Conservation (phyloP, 2,797 vertebrate genomes). For the Neosilurus mollespiculum region DNA sequence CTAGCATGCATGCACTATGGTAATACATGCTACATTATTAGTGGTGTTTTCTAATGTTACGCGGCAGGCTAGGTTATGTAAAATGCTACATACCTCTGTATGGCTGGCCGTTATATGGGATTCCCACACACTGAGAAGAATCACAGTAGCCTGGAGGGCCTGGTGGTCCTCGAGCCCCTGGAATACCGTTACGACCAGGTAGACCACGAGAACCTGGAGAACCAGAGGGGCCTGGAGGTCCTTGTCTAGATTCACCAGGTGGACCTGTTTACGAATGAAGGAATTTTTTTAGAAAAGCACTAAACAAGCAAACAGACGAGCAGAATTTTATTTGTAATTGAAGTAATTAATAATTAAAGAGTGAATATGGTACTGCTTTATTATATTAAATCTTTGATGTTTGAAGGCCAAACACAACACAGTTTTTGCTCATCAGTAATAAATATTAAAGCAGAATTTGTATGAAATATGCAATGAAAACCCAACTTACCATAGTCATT, state of each 20-base stretch:
- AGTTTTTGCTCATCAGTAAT: background rate
- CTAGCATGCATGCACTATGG: conserved; percentile 43
- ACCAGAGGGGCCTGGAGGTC: conserved; percentile 83
- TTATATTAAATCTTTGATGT: background rate
- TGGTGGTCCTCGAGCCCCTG: conserved; percentile 85
- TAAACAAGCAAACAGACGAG: too few relatives aligned
- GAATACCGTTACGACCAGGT: conserved; percentile 85
- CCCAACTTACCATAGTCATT: background rate
- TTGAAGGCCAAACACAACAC: background rate
- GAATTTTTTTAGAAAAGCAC: background rate
- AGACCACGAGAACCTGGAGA: conserved; percentile 85
- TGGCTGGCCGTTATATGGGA: conserved; percentile 95
- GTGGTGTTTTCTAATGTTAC: conserved; percentile 25
- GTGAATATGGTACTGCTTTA: background rate
- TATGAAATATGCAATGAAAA: background rate
- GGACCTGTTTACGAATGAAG: conserved; percentile 73
- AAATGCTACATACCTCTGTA: conserved; percentile 82
- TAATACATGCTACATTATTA: conserved; percentile 47
- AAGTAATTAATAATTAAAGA: too few relatives aligned
- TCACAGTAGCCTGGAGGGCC: conserved; percentile 94
- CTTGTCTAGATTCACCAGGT: conserved; percentile 87
- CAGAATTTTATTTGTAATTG: too few relatives aligned
- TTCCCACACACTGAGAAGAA: conserved; percentile 94
- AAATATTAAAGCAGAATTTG: background rate
- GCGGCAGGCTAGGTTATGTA: background rate